Base-by-base conservation (phyloP, 2,113 vertebrate species). In the Pontoporia blainvillei region DNA sequence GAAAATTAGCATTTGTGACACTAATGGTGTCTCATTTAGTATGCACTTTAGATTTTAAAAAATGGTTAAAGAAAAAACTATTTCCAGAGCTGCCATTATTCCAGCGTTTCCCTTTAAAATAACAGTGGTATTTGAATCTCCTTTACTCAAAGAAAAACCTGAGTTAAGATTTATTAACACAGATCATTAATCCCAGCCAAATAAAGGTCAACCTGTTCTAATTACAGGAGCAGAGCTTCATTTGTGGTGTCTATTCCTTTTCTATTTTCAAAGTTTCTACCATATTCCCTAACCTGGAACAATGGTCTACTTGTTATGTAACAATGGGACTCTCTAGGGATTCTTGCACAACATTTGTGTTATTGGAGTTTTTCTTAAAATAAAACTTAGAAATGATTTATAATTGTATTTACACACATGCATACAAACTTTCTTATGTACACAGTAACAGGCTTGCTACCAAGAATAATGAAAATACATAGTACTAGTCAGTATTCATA, bases 1-100 rank as follows among this genome's bases (percentile, higher is more conserved):
- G 98, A 98, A 98, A 99, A 98, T 98, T 97, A 98, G 96, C 97
- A 98, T 98, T 97, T 97, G 94, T 96, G 98, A 97, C 96, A 98
- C 98, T 98, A 98, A 97, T 97, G 95, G 94, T 89, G 79, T 96
- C 90, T 98, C 95, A 97, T 98, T 98, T 98, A 95, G 97, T 98
- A 98, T 98, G 96, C 96, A 86, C 97, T 97, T 34, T 6, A 96
- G 97, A 97, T 98, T 98, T 96, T 95, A 76, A 71, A 94, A 81
- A 91, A 94, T 67, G 67, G 49, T 96, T n/a, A n/a, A 49, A 14
- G 12, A 97, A 98, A 97, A 96, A 59, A 36, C 85, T 97, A 66
- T 98, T 98, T 98, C 94, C 92, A 97, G 89, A 98, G 92, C 69
- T 97, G 92, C 76, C 84, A 95, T 95, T 79, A 91, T 96, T 94